phyloP scores from a whole-genome alignment of 2,797 vertebrate genomes.

The Gymnopithys bicolor region DNA sequence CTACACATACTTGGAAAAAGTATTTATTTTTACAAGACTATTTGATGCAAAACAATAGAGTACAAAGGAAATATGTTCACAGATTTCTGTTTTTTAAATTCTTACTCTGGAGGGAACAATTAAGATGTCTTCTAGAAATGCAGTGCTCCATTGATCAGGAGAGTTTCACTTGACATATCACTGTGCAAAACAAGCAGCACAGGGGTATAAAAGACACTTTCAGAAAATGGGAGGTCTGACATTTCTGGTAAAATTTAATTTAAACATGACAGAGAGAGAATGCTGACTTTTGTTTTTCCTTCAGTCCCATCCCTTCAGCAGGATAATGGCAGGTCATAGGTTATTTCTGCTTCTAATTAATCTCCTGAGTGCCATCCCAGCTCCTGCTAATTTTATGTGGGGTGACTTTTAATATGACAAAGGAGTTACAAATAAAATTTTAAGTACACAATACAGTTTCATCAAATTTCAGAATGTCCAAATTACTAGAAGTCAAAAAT shows the following conservation, averaged over 20 bases:
- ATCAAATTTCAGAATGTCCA: not conserved
- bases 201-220: not conserved
- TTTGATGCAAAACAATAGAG: not conserved
- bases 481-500: not conserved
- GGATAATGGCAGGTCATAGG: not conserved
- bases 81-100: not conserved
- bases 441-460: not conserved
- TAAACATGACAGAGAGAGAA: not conserved
- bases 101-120: not conserved
- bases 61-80: not conserved
- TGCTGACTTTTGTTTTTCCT: not conserved
- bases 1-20: not conserved
- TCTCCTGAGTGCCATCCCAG: not conserved
- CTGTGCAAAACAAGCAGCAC: not conserved
- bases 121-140: not conserved
- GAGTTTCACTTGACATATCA: not conserved
- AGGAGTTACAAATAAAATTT: not conserved
- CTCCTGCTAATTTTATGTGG: not conserved
- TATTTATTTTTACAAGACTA: constrained; percentile 43
- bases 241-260: not conserved
- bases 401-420: not conserved
- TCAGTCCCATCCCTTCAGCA: not conserved
- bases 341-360: not conserved
- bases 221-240: not conserved
- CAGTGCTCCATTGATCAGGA: not conserved